Conservation (phyloP, 2,888 invertebrate species). For the Sminthurinus aureus region DNA sequence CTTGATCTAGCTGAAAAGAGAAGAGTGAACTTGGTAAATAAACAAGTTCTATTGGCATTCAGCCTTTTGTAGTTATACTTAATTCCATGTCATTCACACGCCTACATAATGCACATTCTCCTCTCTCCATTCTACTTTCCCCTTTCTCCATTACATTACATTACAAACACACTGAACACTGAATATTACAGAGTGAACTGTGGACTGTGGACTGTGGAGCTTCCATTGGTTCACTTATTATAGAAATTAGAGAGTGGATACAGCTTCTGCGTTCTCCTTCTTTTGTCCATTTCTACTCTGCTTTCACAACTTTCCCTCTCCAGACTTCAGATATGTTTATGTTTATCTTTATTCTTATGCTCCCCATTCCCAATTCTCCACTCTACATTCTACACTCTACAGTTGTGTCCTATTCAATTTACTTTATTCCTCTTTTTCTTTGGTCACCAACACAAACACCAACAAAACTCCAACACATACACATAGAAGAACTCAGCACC, state of each 20-base stretch:
- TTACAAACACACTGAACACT: too few relatives aligned
- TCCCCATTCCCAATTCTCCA: not conserved
- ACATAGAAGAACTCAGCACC: too few relatives aligned
- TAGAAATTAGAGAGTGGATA: too few relatives aligned
- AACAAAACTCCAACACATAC: too few relatives aligned
- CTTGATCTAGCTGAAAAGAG: not conserved
- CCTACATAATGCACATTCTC: not conserved
- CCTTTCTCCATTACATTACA: not conserved
- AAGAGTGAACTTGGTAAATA: not conserved
- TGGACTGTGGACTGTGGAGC: too few relatives aligned
- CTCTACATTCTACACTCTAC: not conserved
- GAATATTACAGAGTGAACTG: too few relatives aligned
- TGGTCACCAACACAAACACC: too few relatives aligned
- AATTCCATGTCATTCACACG: constrained; percentile 15
- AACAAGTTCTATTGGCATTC: constrained; percentile 16
- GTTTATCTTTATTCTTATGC: not conserved
- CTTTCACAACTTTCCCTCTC: not conserved
- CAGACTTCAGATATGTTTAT: too few relatives aligned
- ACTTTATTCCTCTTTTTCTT: too few relatives aligned
- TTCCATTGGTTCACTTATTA: too few relatives aligned
- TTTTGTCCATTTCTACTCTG: not conserved
- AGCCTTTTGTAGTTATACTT: constrained; percentile 7
- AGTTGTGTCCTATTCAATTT: not conserved
- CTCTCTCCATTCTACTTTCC: not conserved
- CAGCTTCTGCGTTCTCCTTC: not conserved